Percentiles rank a stretch among this genome's conserved stretches.
Conservation (phyloP, 2,113 vertebrate species). For the Brienomyrus longianalis region DNA sequence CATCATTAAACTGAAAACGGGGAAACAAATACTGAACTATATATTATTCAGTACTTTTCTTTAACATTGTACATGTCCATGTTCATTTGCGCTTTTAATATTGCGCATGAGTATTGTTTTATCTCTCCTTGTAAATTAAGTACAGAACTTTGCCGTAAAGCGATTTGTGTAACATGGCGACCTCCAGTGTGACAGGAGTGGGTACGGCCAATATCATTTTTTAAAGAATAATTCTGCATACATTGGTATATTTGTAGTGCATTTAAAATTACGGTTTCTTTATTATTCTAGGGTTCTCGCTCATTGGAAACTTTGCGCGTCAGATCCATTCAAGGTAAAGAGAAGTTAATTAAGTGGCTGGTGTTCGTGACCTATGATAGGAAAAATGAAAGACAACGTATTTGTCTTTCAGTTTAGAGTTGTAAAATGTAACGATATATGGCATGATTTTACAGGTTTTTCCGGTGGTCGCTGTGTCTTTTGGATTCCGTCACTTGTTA, state of each 20-base stretch:
- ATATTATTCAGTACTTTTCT: background rate
- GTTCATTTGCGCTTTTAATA: background rate
- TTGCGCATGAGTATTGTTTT: background rate
- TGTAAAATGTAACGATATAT: background rate
- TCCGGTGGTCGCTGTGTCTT: background rate
- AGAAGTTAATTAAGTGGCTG: background rate
- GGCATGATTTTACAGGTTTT: background rate
- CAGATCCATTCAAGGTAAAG: constrained; percentile 47
- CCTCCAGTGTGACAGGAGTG: constrained; percentile 39
- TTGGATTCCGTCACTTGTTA: background rate
- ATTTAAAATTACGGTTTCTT: background rate
- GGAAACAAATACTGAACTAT: background rate
- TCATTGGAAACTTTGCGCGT: constrained; percentile 38
- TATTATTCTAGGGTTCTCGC: constrained; percentile 35
- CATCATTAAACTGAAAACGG: background rate
- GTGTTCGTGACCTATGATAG: background rate
- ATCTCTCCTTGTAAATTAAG: background rate
- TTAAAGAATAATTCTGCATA: background rate
- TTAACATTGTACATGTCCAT: background rate
- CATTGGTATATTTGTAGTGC: background rate
- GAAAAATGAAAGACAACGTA: background rate
- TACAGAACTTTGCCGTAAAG: constrained; percentile 37
- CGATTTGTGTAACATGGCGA: constrained; percentile 48
- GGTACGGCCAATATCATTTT: constrained; percentile 38
- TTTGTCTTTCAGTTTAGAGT: background rate